Evolutionary conservation across 2,113 vertebrate species (phyloP), one percentile per base, ranked within the genome.

Genomic region (Heteronetta atricapilla): DNA sequence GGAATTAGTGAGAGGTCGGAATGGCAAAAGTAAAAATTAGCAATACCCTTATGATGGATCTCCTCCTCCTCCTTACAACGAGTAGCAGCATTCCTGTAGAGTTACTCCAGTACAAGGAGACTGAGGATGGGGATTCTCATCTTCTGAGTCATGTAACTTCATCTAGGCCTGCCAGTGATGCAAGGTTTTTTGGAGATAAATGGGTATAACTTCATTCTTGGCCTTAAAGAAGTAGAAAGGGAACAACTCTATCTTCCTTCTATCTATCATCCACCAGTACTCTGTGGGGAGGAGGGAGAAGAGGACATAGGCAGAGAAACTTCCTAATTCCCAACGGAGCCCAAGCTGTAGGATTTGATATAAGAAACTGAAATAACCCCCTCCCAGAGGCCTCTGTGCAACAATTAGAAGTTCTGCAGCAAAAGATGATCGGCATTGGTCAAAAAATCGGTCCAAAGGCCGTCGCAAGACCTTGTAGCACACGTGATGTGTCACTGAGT

Each of bases 401-500:
- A 34, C 46, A 21, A 2, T 33, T 28, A 10, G 29, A 85, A 59
- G 14, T 26, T 7, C 44, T 33, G 17, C 28, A 15, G 9, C 4
- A 26, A 50, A 40, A 22, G 29, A 16, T 52, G 28, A 8, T 38
- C 8, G 50, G 8, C 10, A 22, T 3, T 31, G 34, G 44, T 25
- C 31, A 46, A 46, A 46, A 44, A 44, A 18, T 44, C 19, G 44
- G 17, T 8, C 44, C 18, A 4, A 14, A 70, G 14, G 22, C n/a
- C 25, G 3, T 52, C 17, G 1, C 33, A 13, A 14, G 59, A 11
- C 40, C 56, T 62, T 52, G 20, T 14, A 44, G 53, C 13, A 20
- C 7, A 15, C 0, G 0, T 20, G 64, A 2, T 17, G 3, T 29
- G 48, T n/a, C 58, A 3, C 28, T 3, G 13, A 17, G 40, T 50